Evolutionary conservation across 2,797 vertebrate genomes (phyloP).

Genomic region (Stomatorhinus walkeri): DNA sequence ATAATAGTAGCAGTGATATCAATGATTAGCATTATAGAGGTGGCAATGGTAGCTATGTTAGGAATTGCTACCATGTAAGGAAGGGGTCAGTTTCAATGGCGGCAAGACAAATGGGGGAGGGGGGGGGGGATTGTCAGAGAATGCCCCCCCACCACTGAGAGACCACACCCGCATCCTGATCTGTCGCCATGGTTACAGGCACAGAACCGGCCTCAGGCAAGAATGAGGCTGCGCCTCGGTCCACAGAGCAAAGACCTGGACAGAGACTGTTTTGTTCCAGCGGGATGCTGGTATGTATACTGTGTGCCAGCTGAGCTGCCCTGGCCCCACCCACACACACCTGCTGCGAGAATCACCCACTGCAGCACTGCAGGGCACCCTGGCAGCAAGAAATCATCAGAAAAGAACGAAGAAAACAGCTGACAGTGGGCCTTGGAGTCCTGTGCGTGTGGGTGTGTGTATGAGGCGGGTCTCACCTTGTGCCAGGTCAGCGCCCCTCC

Average conservation of each 20-base stretch:
- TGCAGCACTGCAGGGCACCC: background rate
- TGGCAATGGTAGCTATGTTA: background rate
- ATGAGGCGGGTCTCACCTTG: conserved; percentile 59
- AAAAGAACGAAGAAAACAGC: conserved; percentile 18
- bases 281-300: conserved; percentile 54
- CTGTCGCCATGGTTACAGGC: background rate
- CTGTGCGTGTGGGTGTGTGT: background rate
- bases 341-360: conserved; percentile 43
- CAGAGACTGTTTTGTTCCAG: conserved; percentile 48
- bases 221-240: conserved; percentile 38
- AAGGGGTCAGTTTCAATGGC: background rate
- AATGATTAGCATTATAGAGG: background rate
- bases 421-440: background rate
- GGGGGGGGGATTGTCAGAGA: background rate
- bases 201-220: background rate
- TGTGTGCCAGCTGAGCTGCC: background rate
- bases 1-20: background rate
- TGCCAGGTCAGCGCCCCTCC: conserved; percentile 61
- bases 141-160: background rate
- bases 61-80: background rate
- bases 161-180: background rate
- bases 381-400: background rate
- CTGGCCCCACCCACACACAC: conserved; percentile 33
- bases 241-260: conserved; percentile 36
- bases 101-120: background rate